These are phyloP conservation scores for Aphelocoma californica DNA, from an alignment of 2,797 vertebrate genomes.

Conservation along the genomic window DNA sequence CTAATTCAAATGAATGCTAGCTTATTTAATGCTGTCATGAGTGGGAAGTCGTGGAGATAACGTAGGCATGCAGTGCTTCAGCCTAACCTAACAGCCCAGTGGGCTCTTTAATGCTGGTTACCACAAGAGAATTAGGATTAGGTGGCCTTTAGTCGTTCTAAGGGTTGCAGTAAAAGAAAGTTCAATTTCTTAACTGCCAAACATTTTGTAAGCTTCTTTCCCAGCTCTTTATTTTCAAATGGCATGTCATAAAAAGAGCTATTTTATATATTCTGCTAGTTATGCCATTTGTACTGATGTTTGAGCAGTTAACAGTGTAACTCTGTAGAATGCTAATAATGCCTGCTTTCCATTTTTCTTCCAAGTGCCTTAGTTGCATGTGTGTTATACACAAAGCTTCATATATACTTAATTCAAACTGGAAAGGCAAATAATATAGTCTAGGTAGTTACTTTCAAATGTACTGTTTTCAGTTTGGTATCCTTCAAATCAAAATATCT, in stretches of 20 bases:
- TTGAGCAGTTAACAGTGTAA: neutral
- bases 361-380: neutral
- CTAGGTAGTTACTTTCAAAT: neutral
- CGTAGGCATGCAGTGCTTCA: neutral
- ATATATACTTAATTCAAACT: neutral
- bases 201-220: neutral
- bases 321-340: neutral
- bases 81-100: neutral
- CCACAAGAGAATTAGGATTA: neutral
- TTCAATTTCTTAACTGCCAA: neutral
- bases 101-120: neutral
- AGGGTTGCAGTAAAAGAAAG: neutral
- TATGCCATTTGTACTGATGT: constrained; percentile 1
- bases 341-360: neutral
- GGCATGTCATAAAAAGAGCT: constrained; percentile 11
- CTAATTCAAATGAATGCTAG: neutral
- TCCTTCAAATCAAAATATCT: neutral
- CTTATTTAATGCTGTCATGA: neutral
- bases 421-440: neutral
- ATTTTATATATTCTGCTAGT: constrained; percentile 14
- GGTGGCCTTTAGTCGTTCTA: neutral
- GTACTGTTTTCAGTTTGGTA: neutral
- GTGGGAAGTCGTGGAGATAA: neutral
- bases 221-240: constrained; percentile 25
- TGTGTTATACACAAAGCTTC: neutral